Evolutionary conservation across 2,888 invertebrate species (phyloP), one percentile per base, ranked within the genome.

Genomic region (Stenoptilia bipunctidactyla): DNA sequence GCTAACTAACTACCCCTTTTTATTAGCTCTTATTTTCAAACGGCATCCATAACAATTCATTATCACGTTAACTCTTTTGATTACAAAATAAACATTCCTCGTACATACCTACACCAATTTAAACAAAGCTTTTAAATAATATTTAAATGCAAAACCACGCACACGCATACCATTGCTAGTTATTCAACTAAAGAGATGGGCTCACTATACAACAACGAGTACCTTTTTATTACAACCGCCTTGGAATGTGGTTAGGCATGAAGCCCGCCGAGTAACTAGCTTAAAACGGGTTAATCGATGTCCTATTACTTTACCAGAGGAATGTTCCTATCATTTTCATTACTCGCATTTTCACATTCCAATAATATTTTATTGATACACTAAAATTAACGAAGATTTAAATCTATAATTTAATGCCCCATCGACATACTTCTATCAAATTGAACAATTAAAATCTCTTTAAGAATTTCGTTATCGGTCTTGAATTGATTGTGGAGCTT

Each of bases 191-290:
- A 30, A 30, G 30, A 30, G 30, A n/a, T 30, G 30, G 9, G n/a
- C 30, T 30, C 30, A n/a, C 9, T n/a, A 12, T 30, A 30, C 30
- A 30, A 30, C 30, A 30, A 30, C 30, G 12, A 30, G 30, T 30
- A 10, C 30, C 30, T 30, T 30, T 30, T 30, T 30, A 30, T 30
- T 30, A 30, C 30, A 30, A 30, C 30, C 30, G 30, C 30, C 30
- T 30, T 10, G 63, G 65, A 65, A 66, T 62, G 63, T 55, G 60
- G 62, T 60, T 56, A 58, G 55, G 61, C 58, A 59, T 55, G 57
- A 60, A 53, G 55, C 49, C 48, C 52, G 56, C 49, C 56, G 54
- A 55, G 51, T 50, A 56, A 53, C 55, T 57, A 55, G 53, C 57
- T 58, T 59, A 52, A 55, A 65, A 61, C 61, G 60, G 61, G 62